phyloP scores from a whole-genome alignment of 2,888 invertebrate species.

The Adelphocoris suturalis region DNA sequence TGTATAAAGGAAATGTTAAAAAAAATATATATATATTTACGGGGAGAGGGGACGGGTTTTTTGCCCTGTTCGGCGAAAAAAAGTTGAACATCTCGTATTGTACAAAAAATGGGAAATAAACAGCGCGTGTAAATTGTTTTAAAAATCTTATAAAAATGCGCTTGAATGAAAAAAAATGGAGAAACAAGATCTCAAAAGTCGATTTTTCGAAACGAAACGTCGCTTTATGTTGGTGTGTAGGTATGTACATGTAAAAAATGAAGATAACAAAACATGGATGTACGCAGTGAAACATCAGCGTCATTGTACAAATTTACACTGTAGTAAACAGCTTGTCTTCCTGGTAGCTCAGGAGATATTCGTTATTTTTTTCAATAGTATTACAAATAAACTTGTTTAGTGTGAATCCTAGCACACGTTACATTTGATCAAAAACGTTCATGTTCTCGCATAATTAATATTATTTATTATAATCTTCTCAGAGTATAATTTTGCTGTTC shows the following conservation, averaged over 20 bases:
- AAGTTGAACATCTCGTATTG: constrained; percentile 24
- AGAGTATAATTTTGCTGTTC: no score
- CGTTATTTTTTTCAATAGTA: neutral
- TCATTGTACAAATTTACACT: constrained; percentile 1
- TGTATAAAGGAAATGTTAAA: constrained; percentile 37
- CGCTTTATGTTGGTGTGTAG: neutral
- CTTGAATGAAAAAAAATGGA: neutral
- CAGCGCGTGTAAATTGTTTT: constrained; percentile 29
- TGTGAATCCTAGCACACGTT: neutral
- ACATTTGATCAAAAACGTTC: neutral
- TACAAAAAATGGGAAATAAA: neutral
- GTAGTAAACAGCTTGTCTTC: constrained; percentile 2
- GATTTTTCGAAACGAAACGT: neutral
- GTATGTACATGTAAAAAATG: neutral
- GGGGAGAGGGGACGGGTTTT: neutral
- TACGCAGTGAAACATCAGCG: constrained; percentile 17
- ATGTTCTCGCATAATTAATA: no score
- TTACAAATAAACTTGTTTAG: constrained; percentile 44
- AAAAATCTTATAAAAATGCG: constrained; percentile 15
- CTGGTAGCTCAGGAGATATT: neutral
- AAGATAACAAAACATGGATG: neutral
- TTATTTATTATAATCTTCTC: no score
- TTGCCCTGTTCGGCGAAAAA: constrained; percentile 11
- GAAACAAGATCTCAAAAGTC: constrained; percentile 52
- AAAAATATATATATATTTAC: neutral